Evolutionary conservation across 1,140 invertebrate genomes (phyloP).

Genomic region (Lordiphosa collinella): DNA sequence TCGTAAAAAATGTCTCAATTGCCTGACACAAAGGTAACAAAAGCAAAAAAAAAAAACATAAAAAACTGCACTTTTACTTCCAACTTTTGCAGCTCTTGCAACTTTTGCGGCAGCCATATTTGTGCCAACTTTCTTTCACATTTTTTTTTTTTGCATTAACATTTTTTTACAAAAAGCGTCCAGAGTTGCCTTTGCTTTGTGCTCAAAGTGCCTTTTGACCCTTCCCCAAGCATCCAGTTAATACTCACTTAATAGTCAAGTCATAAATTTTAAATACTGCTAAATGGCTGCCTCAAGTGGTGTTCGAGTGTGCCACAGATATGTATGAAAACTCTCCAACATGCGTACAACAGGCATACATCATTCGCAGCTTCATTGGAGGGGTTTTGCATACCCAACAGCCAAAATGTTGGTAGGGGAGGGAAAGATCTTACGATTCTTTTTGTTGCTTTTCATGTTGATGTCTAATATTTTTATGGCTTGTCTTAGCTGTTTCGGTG

Average conservation of each 20-base stretch:
- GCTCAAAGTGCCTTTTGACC: conserved; percentile 1
- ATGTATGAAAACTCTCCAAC: conserved; percentile 49
- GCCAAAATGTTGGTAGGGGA: conserved; percentile 59
- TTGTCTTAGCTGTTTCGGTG: conserved; percentile 38
- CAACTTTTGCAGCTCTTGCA: conserved; percentile 50
- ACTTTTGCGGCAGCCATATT: conserved; percentile 37
- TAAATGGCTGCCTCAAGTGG: conserved; percentile 71
- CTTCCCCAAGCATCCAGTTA: conserved; percentile 62
- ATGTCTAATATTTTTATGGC: conserved; percentile 28
- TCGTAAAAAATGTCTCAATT: conserved; percentile 48
- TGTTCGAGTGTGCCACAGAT: conserved; percentile 44
- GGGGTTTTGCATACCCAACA: conserved; percentile 2
- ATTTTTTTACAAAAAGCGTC: conserved; percentile 41
- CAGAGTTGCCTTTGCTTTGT: conserved; percentile 42
- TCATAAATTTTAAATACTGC: conserved; percentile 78
- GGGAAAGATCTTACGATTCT: too few relatives aligned
- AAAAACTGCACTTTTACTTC: conserved; percentile 26
- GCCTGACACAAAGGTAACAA: conserved; percentile 43
- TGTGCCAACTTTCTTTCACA: conserved; percentile 24
- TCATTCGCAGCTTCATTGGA: conserved; percentile 56
- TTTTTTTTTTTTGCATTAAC: background rate
- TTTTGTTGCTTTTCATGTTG: too few relatives aligned
- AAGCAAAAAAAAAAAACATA: conserved; percentile 15
- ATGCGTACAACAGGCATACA: conserved; percentile 43
- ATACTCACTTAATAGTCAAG: conserved; percentile 76